Evolutionary conservation across 2,113 vertebrate genomes (phyloP).

Genomic region (Etia nguti): DNA sequence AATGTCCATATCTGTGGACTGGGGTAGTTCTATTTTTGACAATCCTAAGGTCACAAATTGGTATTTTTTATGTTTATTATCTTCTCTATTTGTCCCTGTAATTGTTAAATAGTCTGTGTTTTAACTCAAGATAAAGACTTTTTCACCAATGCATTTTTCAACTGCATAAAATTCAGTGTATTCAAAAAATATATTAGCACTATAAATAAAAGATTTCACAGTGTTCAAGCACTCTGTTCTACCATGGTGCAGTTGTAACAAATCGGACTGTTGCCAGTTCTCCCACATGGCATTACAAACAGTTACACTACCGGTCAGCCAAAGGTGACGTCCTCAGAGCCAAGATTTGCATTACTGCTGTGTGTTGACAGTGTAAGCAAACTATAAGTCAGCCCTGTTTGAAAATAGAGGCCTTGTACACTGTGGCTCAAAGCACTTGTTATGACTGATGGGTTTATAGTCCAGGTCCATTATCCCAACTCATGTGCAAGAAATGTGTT

Average conservation of each 20-base stretch:
- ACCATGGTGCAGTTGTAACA: neutral
- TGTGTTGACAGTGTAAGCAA: neutral
- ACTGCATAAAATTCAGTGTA: neutral
- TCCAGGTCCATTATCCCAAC: neutral
- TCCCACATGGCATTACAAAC: slow-evolving; percentile 7
- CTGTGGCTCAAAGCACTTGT: neutral
- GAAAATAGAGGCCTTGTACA: neutral
- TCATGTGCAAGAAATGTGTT: neutral
- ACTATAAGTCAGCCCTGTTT: neutral
- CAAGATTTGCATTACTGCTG: neutral
- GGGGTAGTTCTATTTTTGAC: neutral
- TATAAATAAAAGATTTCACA: neutral
- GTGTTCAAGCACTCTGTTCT: neutral
- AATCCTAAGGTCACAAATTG: neutral
- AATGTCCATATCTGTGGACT: neutral
- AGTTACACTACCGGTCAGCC: neutral
- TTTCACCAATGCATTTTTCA: neutral
- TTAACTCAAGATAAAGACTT: neutral
- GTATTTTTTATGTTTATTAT: neutral
- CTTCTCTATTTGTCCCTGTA: neutral
- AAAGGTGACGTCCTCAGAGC: slow-evolving; percentile 32
- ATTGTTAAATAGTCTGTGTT: neutral
- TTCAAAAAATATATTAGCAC: accelerated
- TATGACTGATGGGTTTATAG: neutral
- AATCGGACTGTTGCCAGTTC: neutral